Evolutionary conservation across 2,113 vertebrate species (phyloP).

Genomic region (Hemicordylus capensis): DNA sequence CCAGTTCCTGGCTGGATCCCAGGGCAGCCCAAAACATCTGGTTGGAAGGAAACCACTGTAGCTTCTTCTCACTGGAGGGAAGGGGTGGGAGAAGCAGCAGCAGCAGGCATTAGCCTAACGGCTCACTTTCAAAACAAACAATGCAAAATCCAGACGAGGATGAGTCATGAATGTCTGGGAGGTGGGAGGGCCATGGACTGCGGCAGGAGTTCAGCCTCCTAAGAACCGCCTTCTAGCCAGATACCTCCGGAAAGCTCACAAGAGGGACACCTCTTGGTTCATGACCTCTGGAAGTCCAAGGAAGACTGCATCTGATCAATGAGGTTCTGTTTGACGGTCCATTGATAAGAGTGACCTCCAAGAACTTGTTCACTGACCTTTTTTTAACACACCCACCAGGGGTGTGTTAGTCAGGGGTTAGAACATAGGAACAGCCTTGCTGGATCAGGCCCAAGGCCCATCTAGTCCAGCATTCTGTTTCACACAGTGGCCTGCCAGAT

Average conservation of each 20-base stretch:
- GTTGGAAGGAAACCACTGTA: rapidly evolving
- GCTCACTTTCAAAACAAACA: background rate
- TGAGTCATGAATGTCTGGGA: background rate
- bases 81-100: background rate
- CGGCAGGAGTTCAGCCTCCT: background rate
- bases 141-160: background rate
- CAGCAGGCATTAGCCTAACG: background rate
- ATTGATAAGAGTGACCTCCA: no score
- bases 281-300: background rate
- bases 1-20: background rate
- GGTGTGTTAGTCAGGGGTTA: no score
- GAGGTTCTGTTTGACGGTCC: background rate
- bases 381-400: no score
- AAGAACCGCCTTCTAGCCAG: background rate
- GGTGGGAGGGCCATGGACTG: background rate
- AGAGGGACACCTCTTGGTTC: background rate
- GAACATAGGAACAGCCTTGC: no score
- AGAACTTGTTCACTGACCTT: no score
- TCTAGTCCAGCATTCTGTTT: no score
- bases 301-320: background rate
- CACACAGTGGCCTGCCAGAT: no score
- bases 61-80: background rate
- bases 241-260: background rate
- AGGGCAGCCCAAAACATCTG: background rate
- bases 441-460: no score